Conservation (phyloP, 2,888 invertebrate species). For the Drosophila macrospina region DNA sequence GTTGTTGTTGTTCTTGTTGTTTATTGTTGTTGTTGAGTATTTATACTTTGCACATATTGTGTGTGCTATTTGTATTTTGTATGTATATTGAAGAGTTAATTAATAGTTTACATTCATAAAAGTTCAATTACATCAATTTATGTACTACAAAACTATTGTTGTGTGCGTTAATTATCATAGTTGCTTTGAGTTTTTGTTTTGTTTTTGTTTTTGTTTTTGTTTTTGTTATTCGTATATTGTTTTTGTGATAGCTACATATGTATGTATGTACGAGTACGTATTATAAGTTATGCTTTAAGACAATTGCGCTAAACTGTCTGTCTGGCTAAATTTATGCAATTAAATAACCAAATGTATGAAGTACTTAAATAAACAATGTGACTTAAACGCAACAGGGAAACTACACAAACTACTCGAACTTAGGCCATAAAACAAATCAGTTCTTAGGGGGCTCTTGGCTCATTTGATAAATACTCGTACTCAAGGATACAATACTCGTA, state of each 20-base stretch:
- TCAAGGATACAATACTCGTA: conserved; percentile 15
- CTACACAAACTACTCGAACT: conserved; percentile 44
- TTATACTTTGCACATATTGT: conserved; percentile 51
- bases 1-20: not conserved
- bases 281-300: conserved; percentile 63
- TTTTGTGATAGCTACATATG: conserved; percentile 52
- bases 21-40: conserved; percentile 53
- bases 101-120: conserved; percentile 81
- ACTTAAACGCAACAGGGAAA: conserved; percentile 40
- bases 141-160: conserved; percentile 78
- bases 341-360: conserved; percentile 62
- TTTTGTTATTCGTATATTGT: no score
- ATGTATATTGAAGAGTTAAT: conserved; percentile 68
- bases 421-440: conserved; percentile 71
- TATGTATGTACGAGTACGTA: conserved; percentile 22
- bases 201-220: conserved; percentile 19
- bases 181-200: conserved; percentile 30
- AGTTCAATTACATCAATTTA: conserved; percentile 82
- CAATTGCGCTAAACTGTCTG: conserved; percentile 39
- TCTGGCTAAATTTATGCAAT: conserved; percentile 56
- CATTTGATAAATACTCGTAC: conserved; percentile 35
- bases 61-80: conserved; percentile 54
- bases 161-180: conserved; percentile 54
- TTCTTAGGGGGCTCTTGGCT: conserved; percentile 61
- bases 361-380: conserved; percentile 56